phyloP scores from a whole-genome alignment of 2,797 vertebrate genomes.

The Cyclopterus lumpus region DNA sequence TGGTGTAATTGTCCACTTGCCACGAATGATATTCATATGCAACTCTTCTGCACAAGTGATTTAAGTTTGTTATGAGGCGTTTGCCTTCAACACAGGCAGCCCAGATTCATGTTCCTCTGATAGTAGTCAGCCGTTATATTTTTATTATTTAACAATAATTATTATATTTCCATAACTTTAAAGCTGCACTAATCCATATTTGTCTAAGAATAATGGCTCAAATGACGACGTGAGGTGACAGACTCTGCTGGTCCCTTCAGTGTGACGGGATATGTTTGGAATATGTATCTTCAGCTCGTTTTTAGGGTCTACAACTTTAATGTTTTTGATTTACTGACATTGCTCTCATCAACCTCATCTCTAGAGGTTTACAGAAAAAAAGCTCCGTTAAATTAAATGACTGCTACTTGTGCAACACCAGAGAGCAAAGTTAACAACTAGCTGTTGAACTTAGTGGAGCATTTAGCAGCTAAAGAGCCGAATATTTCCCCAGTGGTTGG shows the following conservation, averaged over 20 bases:
- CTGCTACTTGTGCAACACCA: not conserved
- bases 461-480: not conserved
- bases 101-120: not conserved
- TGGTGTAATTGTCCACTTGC: not conserved
- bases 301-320: not conserved
- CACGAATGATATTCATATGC: not conserved
- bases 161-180: not conserved
- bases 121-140: not conserved
- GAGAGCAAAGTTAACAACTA: not conserved
- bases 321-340: constrained; percentile 1
- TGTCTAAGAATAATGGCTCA: not conserved
- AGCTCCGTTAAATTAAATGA: not conserved
- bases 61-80: not conserved
- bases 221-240: not conserved
- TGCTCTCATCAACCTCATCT: not conserved
- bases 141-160: not conserved
- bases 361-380: not conserved
- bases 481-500: not conserved
- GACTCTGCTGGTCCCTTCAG: not conserved
- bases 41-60: not conserved
- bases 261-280: not conserved
- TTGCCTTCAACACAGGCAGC: not conserved
- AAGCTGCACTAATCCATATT: not conserved
- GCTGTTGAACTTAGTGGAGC: not conserved
- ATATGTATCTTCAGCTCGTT: not conserved